Percentiles rank a stretch among this genome's conserved stretches.
These are phyloP conservation scores for Myotis myotis DNA, from an alignment of 2,797 vertebrate species.

Conservation along the genomic window DNA sequence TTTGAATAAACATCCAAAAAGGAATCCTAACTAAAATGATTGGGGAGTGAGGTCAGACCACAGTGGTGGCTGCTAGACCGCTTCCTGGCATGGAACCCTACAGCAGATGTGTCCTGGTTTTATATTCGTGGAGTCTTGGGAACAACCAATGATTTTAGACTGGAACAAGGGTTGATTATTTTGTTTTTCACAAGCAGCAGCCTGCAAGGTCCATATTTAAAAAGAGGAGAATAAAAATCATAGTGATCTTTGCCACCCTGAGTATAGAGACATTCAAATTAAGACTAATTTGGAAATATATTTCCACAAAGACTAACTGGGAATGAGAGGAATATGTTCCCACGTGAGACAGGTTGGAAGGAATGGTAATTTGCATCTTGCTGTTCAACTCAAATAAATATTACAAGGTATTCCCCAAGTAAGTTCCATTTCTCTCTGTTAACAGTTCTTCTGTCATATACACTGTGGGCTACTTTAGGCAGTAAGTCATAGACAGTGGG, in stretches of 20 bases:
- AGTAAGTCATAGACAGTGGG: not conserved
- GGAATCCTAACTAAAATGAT: conserved; percentile 8
- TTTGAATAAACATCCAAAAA: conserved; percentile 53
- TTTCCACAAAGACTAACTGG: conserved; percentile 25
- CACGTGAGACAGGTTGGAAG: not conserved
- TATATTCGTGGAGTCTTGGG: not conserved
- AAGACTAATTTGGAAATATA: conserved; percentile 49
- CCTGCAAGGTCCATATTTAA: conserved; percentile 27
- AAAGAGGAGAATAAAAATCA: not conserved
- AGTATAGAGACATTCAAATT: conserved; percentile 23
- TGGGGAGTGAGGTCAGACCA: conserved; percentile 47
- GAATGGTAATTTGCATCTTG: conserved; percentile 44
- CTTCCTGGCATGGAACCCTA: conserved; percentile 4
- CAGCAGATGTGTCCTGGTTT: conserved; percentile 61
- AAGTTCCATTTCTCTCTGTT: not conserved
- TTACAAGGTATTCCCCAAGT: not conserved
- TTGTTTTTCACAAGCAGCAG: conserved; percentile 51
- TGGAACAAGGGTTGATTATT: not conserved
- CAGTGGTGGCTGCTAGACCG: not conserved
- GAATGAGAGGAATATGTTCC: conserved; percentile 6
- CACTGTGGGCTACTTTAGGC: not conserved
- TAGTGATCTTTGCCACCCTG: not conserved
- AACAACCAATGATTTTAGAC: conserved; percentile 44
- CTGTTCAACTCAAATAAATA: conserved; percentile 21
- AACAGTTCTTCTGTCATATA: not conserved